Conservation (phyloP, 2,797 vertebrate genomes). For the Microctenopoma lineatum region DNA sequence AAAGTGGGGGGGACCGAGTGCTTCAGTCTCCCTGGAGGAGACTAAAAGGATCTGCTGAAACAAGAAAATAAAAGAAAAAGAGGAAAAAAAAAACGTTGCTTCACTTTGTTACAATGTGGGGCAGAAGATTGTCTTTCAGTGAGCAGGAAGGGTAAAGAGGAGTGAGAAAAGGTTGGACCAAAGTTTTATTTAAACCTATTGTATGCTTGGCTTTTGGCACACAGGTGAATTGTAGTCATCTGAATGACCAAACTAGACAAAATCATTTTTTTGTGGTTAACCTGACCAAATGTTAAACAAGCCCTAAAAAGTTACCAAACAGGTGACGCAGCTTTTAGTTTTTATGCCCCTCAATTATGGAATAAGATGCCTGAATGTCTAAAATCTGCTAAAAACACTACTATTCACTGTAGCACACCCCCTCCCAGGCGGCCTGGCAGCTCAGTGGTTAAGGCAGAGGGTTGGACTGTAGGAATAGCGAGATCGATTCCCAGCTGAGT, state of each 20-base stretch:
- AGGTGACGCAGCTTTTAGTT: too few relatives aligned
- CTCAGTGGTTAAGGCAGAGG: too few relatives aligned
- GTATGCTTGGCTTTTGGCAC: conserved; percentile 4
- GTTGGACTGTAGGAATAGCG: too few relatives aligned
- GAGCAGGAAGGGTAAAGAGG: conserved; percentile 5
- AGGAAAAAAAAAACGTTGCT: conserved; percentile 43
- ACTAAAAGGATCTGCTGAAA: conserved; percentile 55
- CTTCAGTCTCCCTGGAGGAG: conserved; percentile 58
- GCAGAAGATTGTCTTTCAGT: conserved; percentile 31
- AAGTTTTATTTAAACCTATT: conserved; percentile 5
- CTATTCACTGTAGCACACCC: too few relatives aligned
- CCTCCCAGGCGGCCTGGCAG: too few relatives aligned
- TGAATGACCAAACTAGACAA: not conserved
- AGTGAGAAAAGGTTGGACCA: not conserved
- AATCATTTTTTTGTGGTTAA: too few relatives aligned
- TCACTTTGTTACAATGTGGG: conserved; percentile 41
- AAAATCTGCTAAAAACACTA: too few relatives aligned
- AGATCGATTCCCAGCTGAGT: too few relatives aligned
- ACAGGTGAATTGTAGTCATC: not conserved
- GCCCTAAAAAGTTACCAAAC: too few relatives aligned
- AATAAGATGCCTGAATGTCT: too few relatives aligned
- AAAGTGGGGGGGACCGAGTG: conserved; percentile 51
- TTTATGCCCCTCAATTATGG: too few relatives aligned
- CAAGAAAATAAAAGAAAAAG: conserved; percentile 31
- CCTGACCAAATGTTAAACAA: too few relatives aligned